A percentile compares a stretch with the other conserved stretches of the same genome.
Evolutionary conservation across 2,888 invertebrate genomes (phyloP).

Genomic region (Drosophila histrio): DNA sequence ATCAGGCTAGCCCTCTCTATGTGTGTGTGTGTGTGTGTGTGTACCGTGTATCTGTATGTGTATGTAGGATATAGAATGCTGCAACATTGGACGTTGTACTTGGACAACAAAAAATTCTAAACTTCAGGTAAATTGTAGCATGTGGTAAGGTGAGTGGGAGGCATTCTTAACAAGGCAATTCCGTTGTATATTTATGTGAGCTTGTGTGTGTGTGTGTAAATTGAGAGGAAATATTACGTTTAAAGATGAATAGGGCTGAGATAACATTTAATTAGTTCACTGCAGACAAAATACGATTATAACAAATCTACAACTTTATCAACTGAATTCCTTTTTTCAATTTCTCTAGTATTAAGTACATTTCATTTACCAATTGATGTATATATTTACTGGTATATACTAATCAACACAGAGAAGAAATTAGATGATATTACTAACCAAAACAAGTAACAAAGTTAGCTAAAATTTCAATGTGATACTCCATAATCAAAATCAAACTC

Average conservation of each 20-base stretch:
- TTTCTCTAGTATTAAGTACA: background rate
- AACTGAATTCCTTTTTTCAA: background rate
- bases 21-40: background rate
- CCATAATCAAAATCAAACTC: no score
- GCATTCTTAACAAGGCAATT: slow-evolving; percentile 13
- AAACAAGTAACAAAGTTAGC: no score
- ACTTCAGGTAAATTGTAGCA: slow-evolving; percentile 17
- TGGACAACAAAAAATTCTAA: slow-evolving; percentile 3
- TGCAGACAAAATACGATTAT: slow-evolving; percentile 4
- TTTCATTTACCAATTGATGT: no score
- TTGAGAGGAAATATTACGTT: slow-evolving; percentile 22
- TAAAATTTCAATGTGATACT: no score
- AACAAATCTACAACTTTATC: background rate
- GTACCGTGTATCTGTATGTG: slow-evolving; percentile 1
- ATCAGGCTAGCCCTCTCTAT: slow-evolving; percentile 10
- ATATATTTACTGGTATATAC: no score
- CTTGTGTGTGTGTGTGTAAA: slow-evolving; percentile 7
- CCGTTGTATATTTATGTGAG: background rate
- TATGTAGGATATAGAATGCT: slow-evolving; percentile 6
- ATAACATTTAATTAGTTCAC: slow-evolving; percentile 5
- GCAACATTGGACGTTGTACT: slow-evolving; percentile 5
- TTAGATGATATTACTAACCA: no score
- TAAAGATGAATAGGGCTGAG: background rate
- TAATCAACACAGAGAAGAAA: no score
- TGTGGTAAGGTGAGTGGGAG: slow-evolving; percentile 15